Evolutionary conservation across 2,888 invertebrate genomes (phyloP), one percentile per base, ranked within the genome.

Genomic region (Pristionchus fissidentatus): DNA sequence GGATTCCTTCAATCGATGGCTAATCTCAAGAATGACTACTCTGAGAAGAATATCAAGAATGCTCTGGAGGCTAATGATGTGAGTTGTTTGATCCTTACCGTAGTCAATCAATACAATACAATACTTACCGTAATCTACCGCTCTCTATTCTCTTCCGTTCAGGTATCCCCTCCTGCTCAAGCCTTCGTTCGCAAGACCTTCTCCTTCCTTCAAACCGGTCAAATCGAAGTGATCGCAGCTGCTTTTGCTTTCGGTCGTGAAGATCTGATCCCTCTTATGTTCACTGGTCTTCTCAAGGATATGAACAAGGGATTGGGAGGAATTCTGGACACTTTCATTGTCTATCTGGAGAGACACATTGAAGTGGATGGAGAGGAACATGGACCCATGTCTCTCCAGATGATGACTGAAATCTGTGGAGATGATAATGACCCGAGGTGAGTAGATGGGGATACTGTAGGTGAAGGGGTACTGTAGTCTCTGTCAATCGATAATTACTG

Each of bases 221-320:
- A 35, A 29, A 15, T 49, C 13, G 49, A 49, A 49, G 49, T 49
- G n/a, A 83, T 85, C 13, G 85, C 85, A n/a, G 60, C 85, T 35
- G 85, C 85, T 3, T 85, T 85, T 43, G 79, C 85, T 7, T 85
- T 85, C 52, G 85, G 85, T 66, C 66, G 32, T 29, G 66, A 66
- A 57, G 85, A 85, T 41, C 80, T 85, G 22, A 85, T 85, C n/a
- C 85, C 85, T 3, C 80, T 85, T 26, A 85, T 85, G 85, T 85
- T 85, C 85, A 85, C 85, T 19, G 84, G 85, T 10, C 57, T 85
- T 4, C 75, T 85, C n/a, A 55, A 83, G 26, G 83, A 85, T 60
- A 85, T 85, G 85, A 85, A 85, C 49, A 29, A 60, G 38, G 83
- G 83, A 35, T 66, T 85, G 82, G 83, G 83, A 15, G 85, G 85